These are phyloP conservation scores for Paradisaea rubra DNA, from an alignment of 2,113 vertebrate species.

Conservation along the genomic window DNA sequence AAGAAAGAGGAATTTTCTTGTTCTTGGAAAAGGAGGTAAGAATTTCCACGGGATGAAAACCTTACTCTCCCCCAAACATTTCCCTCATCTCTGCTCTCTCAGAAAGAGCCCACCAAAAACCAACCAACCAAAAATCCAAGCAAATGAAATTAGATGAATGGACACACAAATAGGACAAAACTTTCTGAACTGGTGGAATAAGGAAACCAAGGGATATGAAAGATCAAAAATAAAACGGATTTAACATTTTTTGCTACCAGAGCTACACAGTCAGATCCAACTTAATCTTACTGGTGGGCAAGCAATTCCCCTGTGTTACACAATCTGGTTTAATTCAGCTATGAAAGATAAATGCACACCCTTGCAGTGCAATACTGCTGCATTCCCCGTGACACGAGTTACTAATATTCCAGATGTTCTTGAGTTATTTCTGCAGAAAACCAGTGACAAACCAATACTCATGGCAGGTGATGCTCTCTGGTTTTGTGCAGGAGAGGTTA, in stretches of 20 bases:
- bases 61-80: fast-evolving
- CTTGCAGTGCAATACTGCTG: neutral
- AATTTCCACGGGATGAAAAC: neutral
- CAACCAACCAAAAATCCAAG: fast-evolving
- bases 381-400: neutral
- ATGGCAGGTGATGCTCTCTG: neutral
- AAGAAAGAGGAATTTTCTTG: neutral
- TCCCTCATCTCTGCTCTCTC: neutral
- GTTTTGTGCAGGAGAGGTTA: neutral
- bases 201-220: neutral
- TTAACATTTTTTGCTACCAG: neutral
- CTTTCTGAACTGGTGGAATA: neutral
- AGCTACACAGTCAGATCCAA: neutral
- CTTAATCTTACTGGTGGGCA: neutral
- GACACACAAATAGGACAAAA: neutral
- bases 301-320: neutral
- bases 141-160: neutral
- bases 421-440: neutral
- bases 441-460: neutral
- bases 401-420: neutral
- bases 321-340: neutral
- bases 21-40: neutral
- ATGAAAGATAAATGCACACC: neutral
- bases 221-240: neutral
- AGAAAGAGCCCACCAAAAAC: neutral